A percentile compares a stretch with the other conserved stretches of the same genome.
Evolutionary conservation across 2,113 vertebrate genomes (phyloP).

Genomic region (Eonycteris spelaea): DNA sequence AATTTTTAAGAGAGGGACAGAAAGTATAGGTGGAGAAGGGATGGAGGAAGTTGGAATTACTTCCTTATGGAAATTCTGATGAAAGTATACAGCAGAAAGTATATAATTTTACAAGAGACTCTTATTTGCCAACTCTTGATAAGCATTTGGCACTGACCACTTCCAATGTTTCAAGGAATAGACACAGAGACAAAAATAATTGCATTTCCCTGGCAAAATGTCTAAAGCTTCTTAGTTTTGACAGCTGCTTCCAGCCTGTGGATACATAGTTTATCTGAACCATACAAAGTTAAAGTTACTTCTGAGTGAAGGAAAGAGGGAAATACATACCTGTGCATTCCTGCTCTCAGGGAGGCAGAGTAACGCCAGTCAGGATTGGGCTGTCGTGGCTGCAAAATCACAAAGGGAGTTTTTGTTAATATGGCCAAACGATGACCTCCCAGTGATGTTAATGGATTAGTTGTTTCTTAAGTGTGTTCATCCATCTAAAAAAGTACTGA

Average conservation of each 20-base stretch:
- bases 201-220: slow-evolving; percentile 22
- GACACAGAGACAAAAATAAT: slow-evolving; percentile 7
- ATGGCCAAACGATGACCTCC: not conserved
- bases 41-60: not conserved
- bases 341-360: slow-evolving; percentile 96
- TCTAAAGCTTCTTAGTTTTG: not conserved
- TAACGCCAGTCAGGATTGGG: slow-evolving; percentile 96
- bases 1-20: not conserved
- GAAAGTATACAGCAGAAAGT: not conserved
- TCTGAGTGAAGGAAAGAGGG: not conserved
- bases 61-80: not conserved
- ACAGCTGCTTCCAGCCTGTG: slow-evolving; percentile 19
- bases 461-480: slow-evolving; percentile 22
- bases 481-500: not conserved
- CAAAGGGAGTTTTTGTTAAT: slow-evolving; percentile 76
- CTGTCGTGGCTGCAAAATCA: slow-evolving; percentile 91
- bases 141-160: slow-evolving; percentile 36
- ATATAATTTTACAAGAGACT: not conserved
- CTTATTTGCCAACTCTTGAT: slow-evolving; percentile 8
- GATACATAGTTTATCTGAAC: slow-evolving; percentile 23
- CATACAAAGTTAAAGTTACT: not conserved
- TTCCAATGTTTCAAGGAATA: slow-evolving; percentile 52
- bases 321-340: slow-evolving; percentile 94
- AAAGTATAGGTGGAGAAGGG: not conserved
- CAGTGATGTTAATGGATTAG: not conserved